Evolutionary conservation across 2,797 vertebrate genomes (phyloP).

Genomic region (Halcyon smyrnensis): DNA sequence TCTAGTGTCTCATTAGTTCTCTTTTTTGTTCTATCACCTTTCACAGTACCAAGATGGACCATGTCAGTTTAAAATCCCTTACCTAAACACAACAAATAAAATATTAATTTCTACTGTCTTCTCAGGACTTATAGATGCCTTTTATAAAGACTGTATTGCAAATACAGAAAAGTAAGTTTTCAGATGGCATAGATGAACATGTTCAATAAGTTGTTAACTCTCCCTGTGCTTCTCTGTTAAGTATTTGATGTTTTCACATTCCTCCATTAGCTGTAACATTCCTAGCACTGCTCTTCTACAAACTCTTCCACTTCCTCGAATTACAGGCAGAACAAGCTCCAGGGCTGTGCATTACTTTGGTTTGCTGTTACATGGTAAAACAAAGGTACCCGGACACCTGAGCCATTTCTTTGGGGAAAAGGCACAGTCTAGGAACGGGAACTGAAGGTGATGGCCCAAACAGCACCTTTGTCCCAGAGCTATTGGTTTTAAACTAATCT

Average conservation of each 20-base stretch:
- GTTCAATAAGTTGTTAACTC: background rate
- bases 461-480: background rate
- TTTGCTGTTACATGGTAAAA: background rate
- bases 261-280: background rate
- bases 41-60: background rate
- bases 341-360: background rate
- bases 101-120: background rate
- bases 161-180: background rate
- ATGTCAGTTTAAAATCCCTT: background rate
- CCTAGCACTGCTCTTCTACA: background rate
- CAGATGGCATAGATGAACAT: background rate
- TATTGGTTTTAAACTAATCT: background rate
- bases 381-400: background rate
- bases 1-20: background rate
- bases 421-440: background rate
- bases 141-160: background rate
- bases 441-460: background rate
- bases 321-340: background rate
- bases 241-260: background rate
- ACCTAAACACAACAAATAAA: background rate
- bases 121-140: background rate
- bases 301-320: background rate
- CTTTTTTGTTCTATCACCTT: background rate
- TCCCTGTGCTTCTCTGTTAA: background rate
- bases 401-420: background rate